Evolutionary conservation across 2,888 invertebrate genomes (phyloP).

Genomic region (Leptogaster cylindrica): DNA sequence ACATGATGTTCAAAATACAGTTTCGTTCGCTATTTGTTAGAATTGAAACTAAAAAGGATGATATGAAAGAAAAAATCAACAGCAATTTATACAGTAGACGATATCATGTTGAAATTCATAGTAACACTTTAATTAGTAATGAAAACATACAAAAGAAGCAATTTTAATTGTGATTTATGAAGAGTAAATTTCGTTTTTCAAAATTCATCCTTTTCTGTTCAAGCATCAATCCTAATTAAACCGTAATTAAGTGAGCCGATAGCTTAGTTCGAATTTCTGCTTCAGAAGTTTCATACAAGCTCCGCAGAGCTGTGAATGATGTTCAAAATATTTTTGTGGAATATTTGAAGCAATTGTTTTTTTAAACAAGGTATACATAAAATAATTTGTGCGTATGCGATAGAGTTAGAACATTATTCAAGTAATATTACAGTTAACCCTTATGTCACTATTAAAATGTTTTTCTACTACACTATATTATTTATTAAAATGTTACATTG

Average conservation of each 20-base stretch:
- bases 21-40: not conserved
- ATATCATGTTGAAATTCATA: too few species aligned
- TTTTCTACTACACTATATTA: not conserved
- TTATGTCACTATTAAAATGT: not conserved
- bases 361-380: not conserved
- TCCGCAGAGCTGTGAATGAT: constrained; percentile 1
- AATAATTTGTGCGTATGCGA: constrained; percentile 34
- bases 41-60: too few species aligned
- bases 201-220: too few species aligned
- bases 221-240: too few species aligned
- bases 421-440: constrained; percentile 5
- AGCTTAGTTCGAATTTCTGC: constrained; percentile 29
- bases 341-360: not conserved
- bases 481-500: not conserved
- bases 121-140: too few species aligned
- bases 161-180: too few species aligned
- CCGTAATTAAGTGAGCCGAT: not conserved
- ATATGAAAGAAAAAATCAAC: not conserved
- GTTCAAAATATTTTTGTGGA: not conserved
- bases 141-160: too few species aligned
- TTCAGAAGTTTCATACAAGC: constrained; percentile 31
- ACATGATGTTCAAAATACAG: not conserved
- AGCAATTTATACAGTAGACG: too few species aligned
- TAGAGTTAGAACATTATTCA: constrained; percentile 18
- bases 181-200: too few species aligned